These are phyloP conservation scores for Rallus limicola DNA, from an alignment of 2,113 vertebrate species.

Conservation along the genomic window DNA sequence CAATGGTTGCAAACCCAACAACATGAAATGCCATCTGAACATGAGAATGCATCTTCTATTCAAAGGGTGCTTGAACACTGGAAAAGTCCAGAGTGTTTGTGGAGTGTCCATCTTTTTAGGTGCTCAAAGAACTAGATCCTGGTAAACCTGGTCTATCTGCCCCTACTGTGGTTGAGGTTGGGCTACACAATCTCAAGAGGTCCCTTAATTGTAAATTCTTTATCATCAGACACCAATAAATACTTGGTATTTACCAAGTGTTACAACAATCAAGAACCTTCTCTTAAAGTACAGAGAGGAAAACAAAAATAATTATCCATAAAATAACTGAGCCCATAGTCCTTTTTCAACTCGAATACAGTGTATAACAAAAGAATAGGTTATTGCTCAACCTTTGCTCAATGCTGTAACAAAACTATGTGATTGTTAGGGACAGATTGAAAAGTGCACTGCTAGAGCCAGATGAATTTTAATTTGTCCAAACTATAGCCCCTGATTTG, in stretches of 20 bases:
- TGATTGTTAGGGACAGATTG: neutral
- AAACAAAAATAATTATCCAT: neutral
- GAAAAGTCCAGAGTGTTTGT: neutral
- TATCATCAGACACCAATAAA: neutral
- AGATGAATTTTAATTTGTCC: neutral
- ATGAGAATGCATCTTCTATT: neutral
- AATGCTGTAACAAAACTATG: neutral
- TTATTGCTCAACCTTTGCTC: neutral
- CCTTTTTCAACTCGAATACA: neutral
- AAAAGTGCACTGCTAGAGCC: neutral
- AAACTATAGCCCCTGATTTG: neutral
- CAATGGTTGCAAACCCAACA: neutral
- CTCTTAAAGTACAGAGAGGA: neutral
- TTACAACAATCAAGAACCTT: neutral
- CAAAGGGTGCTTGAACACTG: neutral
- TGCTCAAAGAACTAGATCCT: neutral
- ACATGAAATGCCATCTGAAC: neutral
- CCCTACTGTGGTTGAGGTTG: neutral
- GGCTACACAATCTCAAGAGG: neutral
- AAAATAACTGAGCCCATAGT: neutral
- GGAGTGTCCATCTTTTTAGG: neutral
- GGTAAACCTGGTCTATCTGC: neutral
- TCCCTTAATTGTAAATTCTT: neutral
- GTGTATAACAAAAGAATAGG: fast-evolving
- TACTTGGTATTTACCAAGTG: neutral